Conservation (phyloP, 2,888 invertebrate genomes). For the Zygothrica quintamaculata region DNA sequence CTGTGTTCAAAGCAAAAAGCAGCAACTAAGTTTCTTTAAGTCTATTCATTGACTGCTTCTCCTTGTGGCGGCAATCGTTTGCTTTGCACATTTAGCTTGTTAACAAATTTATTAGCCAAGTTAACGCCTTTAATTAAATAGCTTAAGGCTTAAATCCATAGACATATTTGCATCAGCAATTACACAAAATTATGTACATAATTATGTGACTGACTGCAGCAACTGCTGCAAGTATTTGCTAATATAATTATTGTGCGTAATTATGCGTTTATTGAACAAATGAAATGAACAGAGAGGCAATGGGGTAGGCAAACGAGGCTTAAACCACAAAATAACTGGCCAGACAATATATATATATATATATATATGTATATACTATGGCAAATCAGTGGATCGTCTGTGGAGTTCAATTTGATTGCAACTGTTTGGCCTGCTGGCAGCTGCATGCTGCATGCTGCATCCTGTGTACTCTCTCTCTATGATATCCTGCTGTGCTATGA, state of each 20-base stretch:
- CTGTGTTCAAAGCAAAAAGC: no score
- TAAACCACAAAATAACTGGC: conserved; percentile 12
- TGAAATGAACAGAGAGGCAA: conserved; percentile 43
- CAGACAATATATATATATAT: no score
- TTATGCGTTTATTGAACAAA: conserved; percentile 71
- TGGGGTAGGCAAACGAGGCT: not conserved
- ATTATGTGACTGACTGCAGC: conserved; percentile 47
- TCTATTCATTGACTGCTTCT: not conserved
- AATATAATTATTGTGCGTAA: conserved; percentile 74
- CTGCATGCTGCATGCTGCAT: not conserved
- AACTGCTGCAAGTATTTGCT: conserved; percentile 56
- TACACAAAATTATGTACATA: conserved; percentile 49
- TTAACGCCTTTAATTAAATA: conserved; percentile 71
- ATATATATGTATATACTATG: no score
- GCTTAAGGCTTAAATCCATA: conserved; percentile 29
- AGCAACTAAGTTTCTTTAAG: no score
- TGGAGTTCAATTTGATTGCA: conserved; percentile 11
- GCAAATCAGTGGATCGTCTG: conserved; percentile 19
- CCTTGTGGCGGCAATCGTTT: not conserved
- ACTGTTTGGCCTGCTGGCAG: conserved; percentile 3
- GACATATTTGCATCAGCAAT: conserved; percentile 33
- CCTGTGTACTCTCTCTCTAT: no score
- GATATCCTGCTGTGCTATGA: conserved; percentile 8
- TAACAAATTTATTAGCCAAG: conserved; percentile 59
- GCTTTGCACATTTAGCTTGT: not conserved